Percentiles rank a stretch among this genome's conserved stretches.
These are phyloP conservation scores for Heliangelus exortis DNA, from an alignment of 2,797 vertebrate species.

Conservation along the genomic window DNA sequence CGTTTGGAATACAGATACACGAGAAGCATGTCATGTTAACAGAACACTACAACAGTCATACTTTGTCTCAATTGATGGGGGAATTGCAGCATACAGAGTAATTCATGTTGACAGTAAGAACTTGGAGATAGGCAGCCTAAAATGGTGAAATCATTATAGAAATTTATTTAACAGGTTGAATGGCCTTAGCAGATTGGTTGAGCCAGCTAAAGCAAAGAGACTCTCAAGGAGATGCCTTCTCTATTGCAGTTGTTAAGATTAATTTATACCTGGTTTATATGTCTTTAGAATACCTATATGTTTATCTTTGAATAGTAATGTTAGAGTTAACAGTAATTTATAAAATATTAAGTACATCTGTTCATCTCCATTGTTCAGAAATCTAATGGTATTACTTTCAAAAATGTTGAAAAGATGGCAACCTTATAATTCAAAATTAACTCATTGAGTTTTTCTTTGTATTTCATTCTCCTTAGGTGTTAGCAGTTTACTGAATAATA, in stretches of 20 bases:
- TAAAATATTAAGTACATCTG: not conserved
- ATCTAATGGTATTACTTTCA: not conserved
- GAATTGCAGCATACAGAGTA: slow-evolving; percentile 16
- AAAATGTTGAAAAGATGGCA: not conserved
- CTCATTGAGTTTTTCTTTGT: not conserved
- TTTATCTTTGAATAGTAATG: not conserved
- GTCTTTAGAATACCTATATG: not conserved
- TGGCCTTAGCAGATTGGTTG: slow-evolving; percentile 13
- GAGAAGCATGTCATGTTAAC: slow-evolving; percentile 35
- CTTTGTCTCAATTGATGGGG: slow-evolving; percentile 32
- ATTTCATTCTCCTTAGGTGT: not conserved
- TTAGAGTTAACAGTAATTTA: not conserved
- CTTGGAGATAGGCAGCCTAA: slow-evolving; percentile 58
- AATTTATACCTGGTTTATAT: not conserved
- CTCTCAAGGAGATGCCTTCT: not conserved
- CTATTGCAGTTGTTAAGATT: not conserved
- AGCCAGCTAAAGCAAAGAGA: slow-evolving; percentile 12
- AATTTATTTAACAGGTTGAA: slow-evolving; percentile 56
- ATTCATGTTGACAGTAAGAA: slow-evolving; percentile 59
- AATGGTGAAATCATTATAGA: slow-evolving; percentile 62
- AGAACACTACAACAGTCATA: slow-evolving; percentile 10
- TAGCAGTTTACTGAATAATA: not conserved
- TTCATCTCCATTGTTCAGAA: not conserved
- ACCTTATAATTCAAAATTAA: not conserved
- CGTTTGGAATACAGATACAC: not conserved